A percentile compares a stretch with the other conserved stretches of the same genome.
These are phyloP conservation scores for Helicorthomorpha holstii DNA, from an alignment of 1,140 invertebrate genomes.

Conservation along the genomic window DNA sequence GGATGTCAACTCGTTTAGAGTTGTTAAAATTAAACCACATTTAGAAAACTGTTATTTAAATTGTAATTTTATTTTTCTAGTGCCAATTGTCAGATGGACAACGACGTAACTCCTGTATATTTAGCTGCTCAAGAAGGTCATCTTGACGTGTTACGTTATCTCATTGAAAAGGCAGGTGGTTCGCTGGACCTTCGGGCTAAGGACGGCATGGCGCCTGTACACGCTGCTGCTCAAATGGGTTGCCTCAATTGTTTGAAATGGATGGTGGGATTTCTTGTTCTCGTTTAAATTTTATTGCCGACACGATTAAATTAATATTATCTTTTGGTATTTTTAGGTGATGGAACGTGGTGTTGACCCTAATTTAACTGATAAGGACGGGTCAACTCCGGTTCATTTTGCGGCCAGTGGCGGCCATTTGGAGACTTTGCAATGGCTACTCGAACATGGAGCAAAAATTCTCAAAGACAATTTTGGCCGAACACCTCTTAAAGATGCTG, in stretches of 20 bases:
- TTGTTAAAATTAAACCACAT: no score
- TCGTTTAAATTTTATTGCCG: neutral
- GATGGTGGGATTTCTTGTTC: conserved; percentile 44
- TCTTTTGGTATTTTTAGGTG: conserved; percentile 33
- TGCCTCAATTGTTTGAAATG: conserved; percentile 65
- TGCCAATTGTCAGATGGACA: conserved; percentile 75
- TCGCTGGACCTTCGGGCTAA: conserved; percentile 56
- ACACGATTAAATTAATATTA: neutral
- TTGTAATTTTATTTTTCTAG: conserved; percentile 29
- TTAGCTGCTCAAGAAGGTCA: conserved; percentile 73
- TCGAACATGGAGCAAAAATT: conserved; percentile 54
- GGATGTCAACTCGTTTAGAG: no score
- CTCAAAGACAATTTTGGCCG: conserved; percentile 66
- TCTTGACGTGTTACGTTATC: conserved; percentile 60
- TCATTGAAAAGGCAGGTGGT: conserved; percentile 59
- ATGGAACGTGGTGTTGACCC: conserved; percentile 61
- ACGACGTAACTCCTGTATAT: conserved; percentile 75
- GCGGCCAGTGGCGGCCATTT: conserved; percentile 63
- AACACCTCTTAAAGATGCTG: conserved; percentile 72
- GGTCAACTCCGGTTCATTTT: conserved; percentile 46
- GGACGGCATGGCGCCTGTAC: conserved; percentile 73
- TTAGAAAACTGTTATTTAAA: no score
- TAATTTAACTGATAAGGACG: conserved; percentile 64
- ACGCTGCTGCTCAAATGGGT: conserved; percentile 75
- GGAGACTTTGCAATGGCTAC: conserved; percentile 61